Conservation (phyloP, 2,797 vertebrate species). For the Crocidura indochinensis region DNA sequence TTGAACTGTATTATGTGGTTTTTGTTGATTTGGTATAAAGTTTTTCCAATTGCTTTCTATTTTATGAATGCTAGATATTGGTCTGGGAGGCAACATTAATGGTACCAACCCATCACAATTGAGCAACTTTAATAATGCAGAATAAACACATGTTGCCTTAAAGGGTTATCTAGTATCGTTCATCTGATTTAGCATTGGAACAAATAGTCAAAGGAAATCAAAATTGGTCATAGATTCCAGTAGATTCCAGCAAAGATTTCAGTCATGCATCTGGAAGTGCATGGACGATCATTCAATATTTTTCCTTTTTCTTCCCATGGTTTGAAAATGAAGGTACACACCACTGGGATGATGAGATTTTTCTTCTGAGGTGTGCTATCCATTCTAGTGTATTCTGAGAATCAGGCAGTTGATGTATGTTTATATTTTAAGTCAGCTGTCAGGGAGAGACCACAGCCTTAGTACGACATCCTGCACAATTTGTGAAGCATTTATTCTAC, state of each 20-base stretch:
- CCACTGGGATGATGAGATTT: conserved; percentile 87
- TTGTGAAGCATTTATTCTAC: conserved; percentile 98
- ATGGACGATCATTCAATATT: conserved; percentile 94
- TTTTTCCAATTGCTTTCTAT: conserved; percentile 90
- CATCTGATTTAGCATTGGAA: conserved; percentile 92
- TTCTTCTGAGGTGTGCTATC: conserved; percentile 89
- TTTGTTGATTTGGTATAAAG: conserved; percentile 90
- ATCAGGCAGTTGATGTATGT: conserved; percentile 92
- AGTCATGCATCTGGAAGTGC: conserved; percentile 93
- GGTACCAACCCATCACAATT: conserved; percentile 88
- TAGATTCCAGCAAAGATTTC: too few relatives aligned
- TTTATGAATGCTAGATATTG: conserved; percentile 91
- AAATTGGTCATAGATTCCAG: conserved; percentile 84
- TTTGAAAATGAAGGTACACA: conserved; percentile 91
- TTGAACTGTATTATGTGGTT: conserved; percentile 89
- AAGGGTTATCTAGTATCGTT: conserved; percentile 96
- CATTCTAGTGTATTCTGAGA: conserved; percentile 90
- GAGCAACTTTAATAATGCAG: conserved; percentile 94
- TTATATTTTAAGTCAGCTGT: conserved; percentile 96
- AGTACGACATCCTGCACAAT: conserved; percentile 99
- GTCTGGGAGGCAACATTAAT: conserved; percentile 91
- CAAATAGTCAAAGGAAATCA: conserved; percentile 91
- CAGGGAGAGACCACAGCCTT: conserved; percentile 99
- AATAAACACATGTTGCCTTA: conserved; percentile 99
- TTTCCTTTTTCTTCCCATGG: conserved; percentile 90